phyloP scores from a whole-genome alignment of 2,888 invertebrate species.

The Pandemis heparana region DNA sequence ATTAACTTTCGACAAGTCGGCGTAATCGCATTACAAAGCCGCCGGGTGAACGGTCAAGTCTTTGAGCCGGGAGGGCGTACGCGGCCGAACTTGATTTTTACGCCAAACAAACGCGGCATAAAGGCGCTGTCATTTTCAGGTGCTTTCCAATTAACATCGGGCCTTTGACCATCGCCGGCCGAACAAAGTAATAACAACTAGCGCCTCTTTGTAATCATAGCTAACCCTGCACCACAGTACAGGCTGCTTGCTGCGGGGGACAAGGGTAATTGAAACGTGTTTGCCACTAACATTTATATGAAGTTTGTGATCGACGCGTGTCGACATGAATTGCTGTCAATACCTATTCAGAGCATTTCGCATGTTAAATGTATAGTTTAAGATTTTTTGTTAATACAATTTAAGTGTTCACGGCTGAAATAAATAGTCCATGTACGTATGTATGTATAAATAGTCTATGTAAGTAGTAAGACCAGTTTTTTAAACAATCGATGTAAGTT shows the following conservation, averaged over 20 bases:
- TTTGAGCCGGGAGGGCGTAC: constrained; percentile 68
- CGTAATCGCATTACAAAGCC: constrained; percentile 85
- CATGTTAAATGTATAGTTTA: no score
- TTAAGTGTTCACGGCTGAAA: no score
- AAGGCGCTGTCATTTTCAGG: constrained; percentile 84
- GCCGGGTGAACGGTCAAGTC: constrained; percentile 78
- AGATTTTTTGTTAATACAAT: no score
- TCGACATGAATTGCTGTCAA: background rate
- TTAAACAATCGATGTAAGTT: no score
- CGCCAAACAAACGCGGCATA: constrained; percentile 77
- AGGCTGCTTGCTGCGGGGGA: constrained; percentile 22
- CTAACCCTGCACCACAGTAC: constrained; percentile 51
- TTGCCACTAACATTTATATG: constrained; percentile 41
- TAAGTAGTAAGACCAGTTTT: no score
- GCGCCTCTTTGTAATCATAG: constrained; percentile 71
- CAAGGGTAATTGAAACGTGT: constrained; percentile 31
- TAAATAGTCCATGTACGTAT: no score
- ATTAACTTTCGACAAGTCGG: constrained; percentile 85
- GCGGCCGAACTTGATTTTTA: constrained; percentile 80
- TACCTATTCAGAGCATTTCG: no score
- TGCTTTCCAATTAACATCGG: constrained; percentile 83
- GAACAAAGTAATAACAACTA: constrained; percentile 71
- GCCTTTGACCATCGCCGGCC: constrained; percentile 78
- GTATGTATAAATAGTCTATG: no score
- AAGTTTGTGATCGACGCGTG: constrained; percentile 16